phyloP scores from a whole-genome alignment of 2,888 invertebrate species.

The Phragmatobia fuliginosa region DNA sequence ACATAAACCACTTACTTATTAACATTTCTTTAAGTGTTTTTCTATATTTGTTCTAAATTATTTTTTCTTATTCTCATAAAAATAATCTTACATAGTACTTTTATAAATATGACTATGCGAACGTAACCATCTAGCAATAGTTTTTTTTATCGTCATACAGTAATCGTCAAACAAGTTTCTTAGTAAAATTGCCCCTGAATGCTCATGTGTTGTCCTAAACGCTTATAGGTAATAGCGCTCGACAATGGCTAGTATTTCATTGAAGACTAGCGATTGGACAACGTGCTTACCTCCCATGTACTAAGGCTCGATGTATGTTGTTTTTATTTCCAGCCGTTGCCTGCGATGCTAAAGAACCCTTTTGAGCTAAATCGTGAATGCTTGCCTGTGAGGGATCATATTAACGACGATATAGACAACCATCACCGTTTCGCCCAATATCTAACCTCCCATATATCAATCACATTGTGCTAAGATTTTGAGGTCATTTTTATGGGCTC shows the following conservation, averaged over 20 bases:
- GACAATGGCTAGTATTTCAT: conserved; percentile 70
- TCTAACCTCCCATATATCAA: conserved; percentile 81
- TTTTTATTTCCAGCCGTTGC: conserved; percentile 87
- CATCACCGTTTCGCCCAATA: conserved; percentile 84
- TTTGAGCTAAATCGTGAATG: conserved; percentile 87
- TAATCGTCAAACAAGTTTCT: conserved; percentile 25
- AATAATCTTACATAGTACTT: neutral
- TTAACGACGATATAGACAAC: conserved; percentile 84
- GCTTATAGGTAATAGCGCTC: conserved; percentile 76
- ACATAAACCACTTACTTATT: no score
- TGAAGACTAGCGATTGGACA: conserved; percentile 69
- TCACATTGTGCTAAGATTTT: conserved; percentile 83
- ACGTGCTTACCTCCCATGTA: conserved; percentile 78
- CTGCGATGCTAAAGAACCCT: conserved; percentile 86
- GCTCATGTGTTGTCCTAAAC: conserved; percentile 74
- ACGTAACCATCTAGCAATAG: neutral
- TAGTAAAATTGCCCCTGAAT: conserved; percentile 23
- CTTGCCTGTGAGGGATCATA: conserved; percentile 87
- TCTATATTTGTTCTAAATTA: no score
- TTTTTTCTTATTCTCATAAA: neutral
- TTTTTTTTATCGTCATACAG: neutral
- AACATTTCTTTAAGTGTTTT: no score
- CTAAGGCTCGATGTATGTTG: conserved; percentile 87
- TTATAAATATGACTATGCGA: neutral
- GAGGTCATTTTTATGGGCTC: conserved; percentile 57